These are phyloP conservation scores for Chlorospingus semifuscus DNA, from an alignment of 2,797 vertebrate species.

Conservation along the genomic window DNA sequence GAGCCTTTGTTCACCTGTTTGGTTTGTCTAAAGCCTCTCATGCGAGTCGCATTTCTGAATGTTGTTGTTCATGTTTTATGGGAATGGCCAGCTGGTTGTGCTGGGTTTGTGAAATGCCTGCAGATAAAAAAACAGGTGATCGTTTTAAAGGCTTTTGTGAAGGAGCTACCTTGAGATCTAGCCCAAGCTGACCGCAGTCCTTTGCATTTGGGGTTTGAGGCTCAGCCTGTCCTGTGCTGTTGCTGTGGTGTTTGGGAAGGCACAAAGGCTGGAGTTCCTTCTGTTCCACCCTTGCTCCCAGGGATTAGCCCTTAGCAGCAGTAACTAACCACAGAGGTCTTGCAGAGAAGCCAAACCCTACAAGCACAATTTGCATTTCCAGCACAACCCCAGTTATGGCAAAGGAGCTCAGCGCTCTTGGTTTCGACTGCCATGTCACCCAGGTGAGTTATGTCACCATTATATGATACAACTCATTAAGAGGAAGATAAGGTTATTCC, in stretches of 20 bases:
- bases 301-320: neutral
- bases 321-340: neutral
- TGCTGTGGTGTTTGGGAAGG: neutral
- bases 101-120: fast-evolving
- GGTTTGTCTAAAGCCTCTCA: neutral
- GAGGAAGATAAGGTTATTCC: neutral
- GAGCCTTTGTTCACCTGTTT: slow-evolving; percentile 10
- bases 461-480: neutral
- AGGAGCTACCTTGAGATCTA: neutral
- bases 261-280: neutral
- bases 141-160: neutral
- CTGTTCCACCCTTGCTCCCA: neutral
- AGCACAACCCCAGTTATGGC: neutral
- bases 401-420: neutral
- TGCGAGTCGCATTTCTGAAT: neutral
- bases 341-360: neutral
- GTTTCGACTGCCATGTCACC: neutral
- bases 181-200: neutral
- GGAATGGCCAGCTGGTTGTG: neutral
- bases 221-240: neutral
- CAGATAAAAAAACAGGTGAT: neutral
- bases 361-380: neutral
- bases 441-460: neutral
- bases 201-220: neutral
- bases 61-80: neutral